phyloP scores from a whole-genome alignment of 2,113 vertebrate species.

The Lepidiolamprologus cunningtoni region DNA sequence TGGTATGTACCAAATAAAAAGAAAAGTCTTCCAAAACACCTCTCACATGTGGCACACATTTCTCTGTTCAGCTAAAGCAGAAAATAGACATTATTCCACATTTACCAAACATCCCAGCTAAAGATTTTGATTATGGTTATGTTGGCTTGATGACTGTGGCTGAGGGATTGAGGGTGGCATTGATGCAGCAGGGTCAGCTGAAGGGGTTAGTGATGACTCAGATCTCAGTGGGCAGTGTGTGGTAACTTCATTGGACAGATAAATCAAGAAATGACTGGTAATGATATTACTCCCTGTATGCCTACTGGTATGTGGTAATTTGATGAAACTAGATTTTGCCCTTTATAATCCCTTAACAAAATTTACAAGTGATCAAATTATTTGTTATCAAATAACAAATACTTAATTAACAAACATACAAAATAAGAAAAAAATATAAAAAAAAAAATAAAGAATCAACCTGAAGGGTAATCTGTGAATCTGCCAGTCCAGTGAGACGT shows the following conservation, averaged over 20 bases:
- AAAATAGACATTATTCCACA: neutral
- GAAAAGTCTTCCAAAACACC: neutral
- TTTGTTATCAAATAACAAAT: neutral
- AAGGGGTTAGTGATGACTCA: neutral
- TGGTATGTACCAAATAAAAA: neutral
- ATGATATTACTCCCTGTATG: neutral
- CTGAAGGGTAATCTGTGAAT: neutral
- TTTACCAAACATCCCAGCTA: neutral
- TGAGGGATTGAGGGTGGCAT: neutral
- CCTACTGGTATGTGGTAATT: neutral
- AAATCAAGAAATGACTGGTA: neutral
- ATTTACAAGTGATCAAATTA: neutral
- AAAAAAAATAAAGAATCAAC: neutral
- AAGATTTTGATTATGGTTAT: neutral
- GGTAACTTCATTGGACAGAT: neutral
- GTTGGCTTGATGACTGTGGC: neutral
- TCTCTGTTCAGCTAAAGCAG: neutral
- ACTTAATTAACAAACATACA: neutral
- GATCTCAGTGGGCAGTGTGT: neutral
- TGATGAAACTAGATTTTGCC: neutral
- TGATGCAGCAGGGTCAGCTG: conserved; percentile 25
- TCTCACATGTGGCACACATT: neutral
- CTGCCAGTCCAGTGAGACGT: neutral
- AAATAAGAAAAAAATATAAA: neutral
- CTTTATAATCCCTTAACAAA: neutral